Evolutionary conservation across 1,140 invertebrate genomes (phyloP).

Genomic region (Battus philenor): DNA sequence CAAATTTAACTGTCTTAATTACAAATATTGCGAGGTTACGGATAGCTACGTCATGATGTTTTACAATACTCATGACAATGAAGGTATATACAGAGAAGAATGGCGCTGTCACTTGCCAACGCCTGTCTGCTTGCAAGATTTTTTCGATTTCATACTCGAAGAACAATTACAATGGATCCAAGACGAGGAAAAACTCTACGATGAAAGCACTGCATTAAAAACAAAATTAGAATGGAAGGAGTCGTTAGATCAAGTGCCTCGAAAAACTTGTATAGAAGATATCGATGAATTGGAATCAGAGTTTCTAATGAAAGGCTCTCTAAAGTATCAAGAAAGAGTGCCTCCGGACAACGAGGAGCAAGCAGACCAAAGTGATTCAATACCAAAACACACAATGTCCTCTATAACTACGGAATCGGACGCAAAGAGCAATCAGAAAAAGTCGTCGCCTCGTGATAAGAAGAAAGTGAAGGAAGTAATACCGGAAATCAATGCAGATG

Average conservation of each 20-base stretch:
- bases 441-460: conserved; percentile 29
- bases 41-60: conserved; percentile 59
- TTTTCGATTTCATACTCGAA: conserved; percentile 74
- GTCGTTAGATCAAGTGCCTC: conserved; percentile 26
- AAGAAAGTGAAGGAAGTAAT: conserved; percentile 22
- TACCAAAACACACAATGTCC: conserved; percentile 30
- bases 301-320: conserved; percentile 58
- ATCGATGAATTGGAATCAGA: conserved; percentile 47
- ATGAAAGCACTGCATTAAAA: conserved; percentile 33
- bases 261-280: conserved; percentile 42
- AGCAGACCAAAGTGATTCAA: conserved; percentile 20
- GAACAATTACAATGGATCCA: conserved; percentile 74
- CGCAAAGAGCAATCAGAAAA: conserved; percentile 42
- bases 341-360: conserved; percentile 19
- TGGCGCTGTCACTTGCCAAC: conserved; percentile 67
- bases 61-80: conserved; percentile 54
- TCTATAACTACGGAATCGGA: conserved; percentile 26
- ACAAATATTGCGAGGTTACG: conserved; percentile 67
- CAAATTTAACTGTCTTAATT: conserved; percentile 62
- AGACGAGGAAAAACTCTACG: conserved; percentile 59
- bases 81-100: conserved; percentile 47
- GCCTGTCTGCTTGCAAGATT: conserved; percentile 74
- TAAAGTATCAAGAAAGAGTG: conserved; percentile 52
- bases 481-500: not conserved
- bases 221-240: conserved; percentile 38